Conservation (phyloP, 2,888 invertebrate genomes). For the Oscheius onirici region DNA sequence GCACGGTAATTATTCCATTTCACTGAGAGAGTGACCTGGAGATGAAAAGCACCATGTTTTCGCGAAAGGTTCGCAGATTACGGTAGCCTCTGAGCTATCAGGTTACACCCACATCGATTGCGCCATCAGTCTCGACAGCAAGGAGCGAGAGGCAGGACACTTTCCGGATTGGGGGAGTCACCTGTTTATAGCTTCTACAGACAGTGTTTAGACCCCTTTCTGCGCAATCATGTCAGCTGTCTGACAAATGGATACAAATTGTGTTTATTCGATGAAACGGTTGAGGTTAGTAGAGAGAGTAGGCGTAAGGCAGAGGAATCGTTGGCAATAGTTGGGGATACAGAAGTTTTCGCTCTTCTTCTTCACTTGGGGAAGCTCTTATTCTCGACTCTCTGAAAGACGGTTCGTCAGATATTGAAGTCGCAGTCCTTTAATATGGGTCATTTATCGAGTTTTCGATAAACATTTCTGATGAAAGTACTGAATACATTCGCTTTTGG, state of each 20-base stretch:
- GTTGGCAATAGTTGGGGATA: constrained; percentile 11
- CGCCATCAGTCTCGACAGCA: constrained; percentile 19
- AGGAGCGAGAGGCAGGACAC: neutral
- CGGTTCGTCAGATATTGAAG: too few relatives aligned
- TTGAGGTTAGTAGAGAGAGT: constrained; percentile 2
- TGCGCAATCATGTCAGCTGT: neutral
- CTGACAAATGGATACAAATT: constrained; percentile 4
- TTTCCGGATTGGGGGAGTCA: neutral
- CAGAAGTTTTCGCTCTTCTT: constrained; percentile 6
- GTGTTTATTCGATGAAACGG: constrained; percentile 12
- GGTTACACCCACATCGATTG: constrained; percentile 29
- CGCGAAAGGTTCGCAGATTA: constrained; percentile 25
- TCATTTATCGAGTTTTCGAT: too few relatives aligned
- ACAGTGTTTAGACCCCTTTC: constrained; percentile 18
- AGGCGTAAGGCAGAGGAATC: constrained; percentile 22
- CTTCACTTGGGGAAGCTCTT: constrained; percentile 21
- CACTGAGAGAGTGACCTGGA: neutral
- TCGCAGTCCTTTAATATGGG: too few relatives aligned
- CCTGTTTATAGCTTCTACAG: neutral
- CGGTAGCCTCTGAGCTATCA: constrained; percentile 23
- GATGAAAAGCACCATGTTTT: constrained; percentile 17
- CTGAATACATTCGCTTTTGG: too few relatives aligned
- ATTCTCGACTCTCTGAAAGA: constrained; percentile 21
- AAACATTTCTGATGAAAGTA: too few relatives aligned
- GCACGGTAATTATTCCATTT: constrained; percentile 8